Conservation (phyloP, 2,888 invertebrate species). For the Acleris sparsana region DNA sequence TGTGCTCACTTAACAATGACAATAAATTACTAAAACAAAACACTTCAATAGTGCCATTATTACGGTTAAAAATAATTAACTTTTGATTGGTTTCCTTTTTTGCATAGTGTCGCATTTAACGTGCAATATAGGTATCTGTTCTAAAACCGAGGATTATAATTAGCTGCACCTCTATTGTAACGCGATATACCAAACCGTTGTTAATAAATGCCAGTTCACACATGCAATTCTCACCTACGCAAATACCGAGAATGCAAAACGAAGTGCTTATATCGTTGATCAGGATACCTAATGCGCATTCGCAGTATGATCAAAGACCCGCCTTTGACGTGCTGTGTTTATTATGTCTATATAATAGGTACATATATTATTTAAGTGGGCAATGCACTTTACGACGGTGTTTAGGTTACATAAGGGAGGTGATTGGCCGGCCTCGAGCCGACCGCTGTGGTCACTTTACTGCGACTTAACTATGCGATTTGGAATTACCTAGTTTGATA, state of each 20-base stretch:
- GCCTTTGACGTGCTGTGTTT: constrained; percentile 48
- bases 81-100: too few relatives aligned
- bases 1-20: too few relatives aligned
- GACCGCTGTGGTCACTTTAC: constrained; percentile 60
- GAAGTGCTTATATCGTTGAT: constrained; percentile 28
- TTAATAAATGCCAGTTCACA: not conserved
- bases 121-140: too few relatives aligned
- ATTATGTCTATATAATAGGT: constrained; percentile 39
- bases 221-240: constrained; percentile 2
- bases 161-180: not conserved
- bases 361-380: constrained; percentile 51
- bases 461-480: constrained; percentile 46
- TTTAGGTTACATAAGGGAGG: constrained; percentile 68
- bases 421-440: constrained; percentile 78
- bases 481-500: constrained; percentile 8
- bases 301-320: constrained; percentile 62
- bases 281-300: constrained; percentile 45
- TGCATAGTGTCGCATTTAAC: too few relatives aligned
- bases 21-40: too few relatives aligned
- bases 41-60: too few relatives aligned
- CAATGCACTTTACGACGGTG: constrained; percentile 53
- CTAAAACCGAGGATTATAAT: too few relatives aligned
- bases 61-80: too few relatives aligned
- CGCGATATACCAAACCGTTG: not conserved
- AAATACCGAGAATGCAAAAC: constrained; percentile 19